Base-by-base conservation (phyloP, 2,888 invertebrate species). In the Lottia scabra region DNA sequence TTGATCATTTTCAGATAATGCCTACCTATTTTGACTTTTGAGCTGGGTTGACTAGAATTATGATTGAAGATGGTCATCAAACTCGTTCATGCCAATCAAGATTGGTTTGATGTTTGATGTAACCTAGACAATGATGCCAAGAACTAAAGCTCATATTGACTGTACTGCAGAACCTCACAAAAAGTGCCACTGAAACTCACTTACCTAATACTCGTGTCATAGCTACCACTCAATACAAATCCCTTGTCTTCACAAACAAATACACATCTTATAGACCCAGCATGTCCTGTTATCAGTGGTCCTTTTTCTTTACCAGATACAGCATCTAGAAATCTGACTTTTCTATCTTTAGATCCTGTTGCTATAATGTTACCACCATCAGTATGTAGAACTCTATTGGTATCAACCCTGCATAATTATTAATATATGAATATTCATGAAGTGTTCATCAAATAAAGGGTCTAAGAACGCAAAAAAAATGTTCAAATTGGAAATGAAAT, bases 151-250 rank as follows among this genome's bases (percentile, higher is more conserved):
- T n/a, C n/a, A n/a, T n/a, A n/a, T n/a, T n/a, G n/a, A n/a, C n/a
- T n/a, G n/a, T n/a, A n/a, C n/a, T n/a, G n/a, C n/a, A n/a, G n/a
- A n/a, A n/a, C n/a, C n/a, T n/a, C n/a, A n/a, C n/a, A n/a, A n/a
- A n/a, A n/a, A n/a, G n/a, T n/a, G n/a, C n/a, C n/a, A n/a, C n/a
- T n/a, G 44, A 10, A 30, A 65, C n/a, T 30, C 27, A 64, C 70
- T 46, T 72, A 88, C 88, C 89, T 84, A 65, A 89, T 87, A 75
- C 89, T 89, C 26, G 89, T 89, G 73, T 89, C 89, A 79, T 88
- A 89, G 78, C 89, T 89, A 64, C 89, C 89, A 78, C 87, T 88
- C 43, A 88, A 79, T 13, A 89, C 85, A 19, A 85, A 80, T 6
- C 82, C 83, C 65, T 80, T 80, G 56, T 83, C 76, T 72, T 87